Evolutionary conservation across 2,797 vertebrate species (phyloP), one percentile per base, ranked within the genome.

Genomic region (Cirrhinus molitorella): DNA sequence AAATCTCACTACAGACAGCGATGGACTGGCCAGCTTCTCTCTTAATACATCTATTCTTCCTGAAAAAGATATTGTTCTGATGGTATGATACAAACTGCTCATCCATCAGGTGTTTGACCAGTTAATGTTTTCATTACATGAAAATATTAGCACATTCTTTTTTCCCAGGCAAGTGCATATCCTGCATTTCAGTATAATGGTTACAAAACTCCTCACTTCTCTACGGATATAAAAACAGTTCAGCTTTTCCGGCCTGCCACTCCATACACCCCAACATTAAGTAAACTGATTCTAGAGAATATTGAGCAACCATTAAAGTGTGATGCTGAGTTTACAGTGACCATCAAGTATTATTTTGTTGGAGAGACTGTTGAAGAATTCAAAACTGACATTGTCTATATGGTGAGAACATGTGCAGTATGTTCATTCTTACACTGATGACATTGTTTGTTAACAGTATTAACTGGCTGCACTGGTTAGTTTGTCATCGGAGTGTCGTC

Each of bases 1-100:
- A 34, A 94, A 92, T 65, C 88, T 94, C 12, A 94, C 93, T 7
- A 94, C 93, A 2, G 85, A 93, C 84, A 55, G 19, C 1, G 9
- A 91, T 1, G 93, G 94, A n/a, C 3, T 91, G 0, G 91, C 92
- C 17, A 4, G 23, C 8, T 95, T 95, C 86, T 89, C 90, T 14
- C 2, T 94, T 0, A 81, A 86, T 57, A 89, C 91, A 0, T 21
- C 86, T 0, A 0, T 37, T 19, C 1, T 25, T 25, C n/a, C 57
- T 47, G 4, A 13, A 0, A 61, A 3, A 0, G 40, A 85, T 51
- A 80, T 92, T 57, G 0, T 1, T 1, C 78, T 94, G 16, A 14
- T 1, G 0, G 80, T 81, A 65, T 31, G 28, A 85, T 19, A 40
- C 7, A 7, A 7, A 5, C 34, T 40, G 17, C 21, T 55, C 3